These are phyloP conservation scores for Sturmia bella DNA, from an alignment of 2,888 invertebrate species.

Conservation along the genomic window DNA sequence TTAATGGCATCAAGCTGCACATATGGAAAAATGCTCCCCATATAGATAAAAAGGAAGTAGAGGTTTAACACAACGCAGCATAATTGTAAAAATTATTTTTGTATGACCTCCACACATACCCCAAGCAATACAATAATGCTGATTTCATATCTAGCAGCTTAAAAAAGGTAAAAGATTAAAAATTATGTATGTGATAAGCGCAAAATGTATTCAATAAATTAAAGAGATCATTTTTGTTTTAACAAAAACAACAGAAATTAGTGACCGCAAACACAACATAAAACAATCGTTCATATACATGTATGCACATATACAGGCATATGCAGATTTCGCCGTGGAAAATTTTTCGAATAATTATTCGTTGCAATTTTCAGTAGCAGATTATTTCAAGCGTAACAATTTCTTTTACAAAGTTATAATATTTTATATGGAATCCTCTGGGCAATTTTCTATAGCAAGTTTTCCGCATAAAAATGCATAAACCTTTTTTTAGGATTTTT, in stretches of 20 bases:
- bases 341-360: no score
- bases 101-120: constrained; percentile 9
- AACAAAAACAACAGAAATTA: constrained; percentile 34
- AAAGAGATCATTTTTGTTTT: constrained; percentile 9
- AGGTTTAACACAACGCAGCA: constrained; percentile 45
- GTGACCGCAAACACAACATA: constrained; percentile 51
- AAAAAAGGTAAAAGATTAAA: no score
- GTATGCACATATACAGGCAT: no score
- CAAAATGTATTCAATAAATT: not conserved
- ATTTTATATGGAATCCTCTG: no score
- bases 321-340: no score
- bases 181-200: no score
- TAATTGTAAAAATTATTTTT: constrained; percentile 39
- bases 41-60: constrained; percentile 45
- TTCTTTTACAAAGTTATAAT: no score
- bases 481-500: no score
- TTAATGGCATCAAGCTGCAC: constrained; percentile 34
- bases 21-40: not conserved
- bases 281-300: constrained; percentile 6
- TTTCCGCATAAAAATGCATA: no score
- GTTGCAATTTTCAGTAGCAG: no score
- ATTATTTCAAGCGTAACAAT: no score
- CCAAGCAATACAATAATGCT: not conserved
- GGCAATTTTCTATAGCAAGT: no score
- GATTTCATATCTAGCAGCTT: not conserved